phyloP scores from a whole-genome alignment of 53 echinoderm and acorn worm species.

The Hippasteria phrygiana region DNA sequence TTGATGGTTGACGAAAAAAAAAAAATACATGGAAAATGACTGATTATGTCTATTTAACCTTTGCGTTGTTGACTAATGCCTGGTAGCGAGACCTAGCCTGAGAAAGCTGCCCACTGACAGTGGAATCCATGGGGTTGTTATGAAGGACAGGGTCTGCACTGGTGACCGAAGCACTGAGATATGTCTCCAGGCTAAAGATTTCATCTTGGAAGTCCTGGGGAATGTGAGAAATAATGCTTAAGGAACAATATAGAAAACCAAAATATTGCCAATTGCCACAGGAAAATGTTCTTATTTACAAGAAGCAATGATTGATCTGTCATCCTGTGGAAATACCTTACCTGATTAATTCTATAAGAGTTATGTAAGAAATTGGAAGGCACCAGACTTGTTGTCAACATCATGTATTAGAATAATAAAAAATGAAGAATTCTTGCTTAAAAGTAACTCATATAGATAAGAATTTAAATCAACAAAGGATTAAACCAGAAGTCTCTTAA shows the following conservation, averaged over 20 bases:
- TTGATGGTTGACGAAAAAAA: no score
- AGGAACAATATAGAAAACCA: not conserved
- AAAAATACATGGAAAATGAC: not conserved
- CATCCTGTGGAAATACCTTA: not conserved
- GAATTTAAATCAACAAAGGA: no score
- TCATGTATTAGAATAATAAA: no score
- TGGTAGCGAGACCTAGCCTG: slow-evolving; percentile 68
- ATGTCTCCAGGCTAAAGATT: slow-evolving; percentile 59
- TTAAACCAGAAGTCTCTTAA: no score
- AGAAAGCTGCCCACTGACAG: slow-evolving; percentile 72
- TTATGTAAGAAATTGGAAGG: no score
- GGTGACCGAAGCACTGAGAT: slow-evolving; percentile 42
- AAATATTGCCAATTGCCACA: not conserved
- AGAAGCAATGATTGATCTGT: not conserved
- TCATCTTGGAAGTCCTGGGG: slow-evolving; percentile 45
- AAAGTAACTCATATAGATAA: no score
- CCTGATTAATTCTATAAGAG: no score
- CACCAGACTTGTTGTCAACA: no score
- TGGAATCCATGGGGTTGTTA: slow-evolving; percentile 71
- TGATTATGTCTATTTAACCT: slow-evolving; percentile 37
- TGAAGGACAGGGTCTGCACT: slow-evolving; percentile 72
- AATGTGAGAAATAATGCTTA: not conserved
- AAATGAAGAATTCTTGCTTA: no score
- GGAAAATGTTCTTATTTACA: not conserved
- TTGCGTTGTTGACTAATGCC: slow-evolving; percentile 31